These are phyloP conservation scores for Coregonus sp. DNA, from an alignment of 2,797 vertebrate genomes.

Conservation along the genomic window DNA sequence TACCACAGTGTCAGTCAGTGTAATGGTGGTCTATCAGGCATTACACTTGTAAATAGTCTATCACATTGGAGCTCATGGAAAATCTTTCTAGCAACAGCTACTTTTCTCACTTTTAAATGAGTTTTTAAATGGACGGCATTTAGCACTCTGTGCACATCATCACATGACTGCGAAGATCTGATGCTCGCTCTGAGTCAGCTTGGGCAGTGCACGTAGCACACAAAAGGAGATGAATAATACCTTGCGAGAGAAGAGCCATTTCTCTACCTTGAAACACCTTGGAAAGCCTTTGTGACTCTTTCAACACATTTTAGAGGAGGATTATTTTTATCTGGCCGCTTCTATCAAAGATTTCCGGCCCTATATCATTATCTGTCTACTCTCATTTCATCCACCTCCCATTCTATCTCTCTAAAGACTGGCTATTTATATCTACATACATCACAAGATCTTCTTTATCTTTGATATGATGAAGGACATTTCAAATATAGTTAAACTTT, in stretches of 20 bases:
- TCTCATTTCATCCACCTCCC: no score
- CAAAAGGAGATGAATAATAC: neutral
- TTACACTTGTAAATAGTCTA: neutral
- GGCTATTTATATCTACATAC: no score
- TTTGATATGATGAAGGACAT: no score
- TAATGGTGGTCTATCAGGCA: no score
- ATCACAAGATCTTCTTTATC: no score
- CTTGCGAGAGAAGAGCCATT: neutral
- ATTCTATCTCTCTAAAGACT: no score
- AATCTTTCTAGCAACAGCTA: neutral
- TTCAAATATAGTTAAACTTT: no score
- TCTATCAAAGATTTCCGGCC: no score
- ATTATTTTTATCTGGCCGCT: no score
- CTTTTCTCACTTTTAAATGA: neutral
- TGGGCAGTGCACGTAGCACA: neutral
- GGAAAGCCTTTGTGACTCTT: neutral
- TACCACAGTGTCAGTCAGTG: no score
- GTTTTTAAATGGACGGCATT: no score
- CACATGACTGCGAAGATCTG: neutral
- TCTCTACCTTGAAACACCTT: neutral
- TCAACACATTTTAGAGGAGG: neutral
- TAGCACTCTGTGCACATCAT: neutral
- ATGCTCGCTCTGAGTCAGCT: neutral
- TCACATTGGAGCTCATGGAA: slow-evolving; percentile 23
- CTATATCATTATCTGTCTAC: no score